Evolutionary conservation across 2,888 invertebrate species (phyloP).

Genomic region (Phyto melanocephala): DNA sequence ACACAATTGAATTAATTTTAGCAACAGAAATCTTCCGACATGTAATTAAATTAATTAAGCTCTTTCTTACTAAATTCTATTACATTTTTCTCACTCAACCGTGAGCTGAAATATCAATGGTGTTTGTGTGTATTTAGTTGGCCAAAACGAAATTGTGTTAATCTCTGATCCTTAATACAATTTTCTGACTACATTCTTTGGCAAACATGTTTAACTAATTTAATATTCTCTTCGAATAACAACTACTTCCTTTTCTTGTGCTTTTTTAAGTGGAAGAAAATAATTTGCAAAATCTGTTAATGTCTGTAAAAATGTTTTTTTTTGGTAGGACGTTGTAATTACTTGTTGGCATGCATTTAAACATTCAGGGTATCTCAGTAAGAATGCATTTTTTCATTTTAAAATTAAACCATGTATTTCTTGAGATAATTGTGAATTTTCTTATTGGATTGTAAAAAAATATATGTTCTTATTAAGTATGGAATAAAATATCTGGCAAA

Average conservation of each 20-base stretch:
- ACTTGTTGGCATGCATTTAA: too few species aligned
- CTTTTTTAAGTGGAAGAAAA: background rate
- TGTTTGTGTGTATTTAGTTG: background rate
- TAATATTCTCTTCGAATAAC: background rate
- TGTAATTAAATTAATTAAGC: background rate
- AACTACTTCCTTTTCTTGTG: background rate
- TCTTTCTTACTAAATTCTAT: background rate
- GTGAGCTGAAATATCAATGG: background rate
- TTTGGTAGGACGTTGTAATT: background rate
- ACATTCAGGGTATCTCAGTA: too few species aligned
- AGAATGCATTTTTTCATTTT: too few species aligned
- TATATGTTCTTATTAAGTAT: too few species aligned
- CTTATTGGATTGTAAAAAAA: too few species aligned
- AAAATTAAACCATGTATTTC: too few species aligned
- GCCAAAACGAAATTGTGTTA: background rate
- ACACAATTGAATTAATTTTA: too few species aligned
- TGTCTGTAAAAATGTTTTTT: background rate
- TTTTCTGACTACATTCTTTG: constrained; percentile 4
- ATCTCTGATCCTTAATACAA: constrained; percentile 5
- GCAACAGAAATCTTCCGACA: too few species aligned
- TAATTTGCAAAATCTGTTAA: background rate
- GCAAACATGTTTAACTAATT: background rate
- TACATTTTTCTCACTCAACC: background rate
- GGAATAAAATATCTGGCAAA: too few species aligned
- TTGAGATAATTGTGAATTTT: too few species aligned